Base-by-base conservation (phyloP, 2,113 vertebrate species). In the Hassar affinis region DNA sequence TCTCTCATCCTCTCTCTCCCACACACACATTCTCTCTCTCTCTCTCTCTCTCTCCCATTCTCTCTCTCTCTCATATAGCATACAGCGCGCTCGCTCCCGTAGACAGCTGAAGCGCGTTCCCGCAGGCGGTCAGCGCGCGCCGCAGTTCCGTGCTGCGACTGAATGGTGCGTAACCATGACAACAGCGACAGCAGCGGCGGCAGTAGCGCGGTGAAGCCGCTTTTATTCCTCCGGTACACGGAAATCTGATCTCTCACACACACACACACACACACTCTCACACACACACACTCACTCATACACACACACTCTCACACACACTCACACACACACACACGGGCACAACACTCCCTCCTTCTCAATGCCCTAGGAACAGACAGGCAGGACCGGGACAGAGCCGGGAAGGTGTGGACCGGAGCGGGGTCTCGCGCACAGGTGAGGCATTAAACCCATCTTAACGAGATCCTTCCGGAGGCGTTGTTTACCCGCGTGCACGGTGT, bases 151-250 rank as follows among this genome's bases (percentile, higher is more conserved):
- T 80, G 84, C 88, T 88, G 89, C 91, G 91, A 92, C 93, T 93
- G 94, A 92, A 92, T 91, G 92, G 62, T 52, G 61, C 45, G 94
- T 95, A 94, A 93, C 94, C 94, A 95, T 95, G 94, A 94, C 94
- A 95, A 94, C 94, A 93, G 90, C 93, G 93, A 90, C 94, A 93
- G 92, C 92, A 92, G 76, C 35, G 78, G 72, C 85, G 83, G 74
- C 74, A 38, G 52, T 33, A 30, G 27, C 42, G 78, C 71, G n/a
- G 45, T 51, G n/a, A 74, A 54, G 72, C 15, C 79, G 61, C 62
- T 54, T 51, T 80, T 80, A 54, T 80, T 66, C 62, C 62, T 80
- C 47, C 47, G 49, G 62, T 68, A 30, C 17, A 38, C 61, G 61
- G 62, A 68, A 15, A 52, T 49, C 49, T 33, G 72, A 51, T 35